Conservation (phyloP, 2,113 vertebrate genomes). For the Corydoras sp. region DNA sequence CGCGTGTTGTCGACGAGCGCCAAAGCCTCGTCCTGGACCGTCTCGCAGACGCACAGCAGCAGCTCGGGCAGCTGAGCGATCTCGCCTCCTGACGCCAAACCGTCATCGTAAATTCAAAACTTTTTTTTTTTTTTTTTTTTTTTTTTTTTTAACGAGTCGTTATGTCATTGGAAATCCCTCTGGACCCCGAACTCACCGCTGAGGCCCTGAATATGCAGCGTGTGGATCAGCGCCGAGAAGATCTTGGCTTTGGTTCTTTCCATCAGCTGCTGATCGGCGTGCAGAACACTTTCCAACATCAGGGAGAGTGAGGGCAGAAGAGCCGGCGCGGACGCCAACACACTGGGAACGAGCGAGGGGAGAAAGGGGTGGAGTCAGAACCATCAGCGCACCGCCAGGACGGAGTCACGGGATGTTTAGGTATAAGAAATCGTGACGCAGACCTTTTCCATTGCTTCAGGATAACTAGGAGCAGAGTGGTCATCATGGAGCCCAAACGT, state of each 20-base stretch:
- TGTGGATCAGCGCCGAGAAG: slow-evolving; percentile 86
- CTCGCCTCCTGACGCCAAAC: slow-evolving; percentile 68
- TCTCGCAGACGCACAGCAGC: slow-evolving; percentile 84
- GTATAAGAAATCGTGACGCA: slow-evolving; percentile 20
- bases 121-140: not conserved
- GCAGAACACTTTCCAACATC: slow-evolving; percentile 86
- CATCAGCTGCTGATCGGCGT: slow-evolving; percentile 87
- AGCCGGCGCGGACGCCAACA: slow-evolving; percentile 79
- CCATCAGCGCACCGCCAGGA: too few relatives aligned
- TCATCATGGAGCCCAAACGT: slow-evolving; percentile 88
- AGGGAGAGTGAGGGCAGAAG: slow-evolving; percentile 80
- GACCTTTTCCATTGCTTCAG: slow-evolving; percentile 90
- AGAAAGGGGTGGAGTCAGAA: not conserved
- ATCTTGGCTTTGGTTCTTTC: slow-evolving; percentile 92
- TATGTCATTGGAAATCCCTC: too few relatives aligned
- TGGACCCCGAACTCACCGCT: slow-evolving; percentile 65
- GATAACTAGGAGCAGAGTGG: slow-evolving; percentile 85
- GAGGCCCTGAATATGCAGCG: slow-evolving; percentile 87
- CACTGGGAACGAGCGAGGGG: slow-evolving; percentile 56
- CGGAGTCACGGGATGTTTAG: too few relatives aligned
- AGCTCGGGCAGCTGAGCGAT: slow-evolving; percentile 93
- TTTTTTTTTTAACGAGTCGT: too few relatives aligned
- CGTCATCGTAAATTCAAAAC: not conserved
- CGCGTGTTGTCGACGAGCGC: slow-evolving; percentile 81
- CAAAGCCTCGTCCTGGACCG: slow-evolving; percentile 84